Base-by-base conservation (phyloP, 1,140 invertebrate genomes). In the Macrobrachium nipponense region DNA sequence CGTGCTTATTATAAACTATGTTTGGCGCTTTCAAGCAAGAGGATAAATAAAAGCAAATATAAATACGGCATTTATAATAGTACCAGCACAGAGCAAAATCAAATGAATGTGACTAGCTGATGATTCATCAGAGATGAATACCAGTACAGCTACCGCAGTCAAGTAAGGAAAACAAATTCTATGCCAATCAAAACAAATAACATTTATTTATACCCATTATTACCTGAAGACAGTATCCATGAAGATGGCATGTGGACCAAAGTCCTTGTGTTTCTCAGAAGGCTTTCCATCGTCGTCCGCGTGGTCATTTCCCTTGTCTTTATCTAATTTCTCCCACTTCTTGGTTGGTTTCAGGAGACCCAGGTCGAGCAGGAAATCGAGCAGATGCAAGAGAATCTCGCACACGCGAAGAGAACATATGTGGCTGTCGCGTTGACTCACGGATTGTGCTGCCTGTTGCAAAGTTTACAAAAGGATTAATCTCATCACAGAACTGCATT, bases 301-400 rank as follows among this genome's bases (percentile, higher is more conserved):
- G 12, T 58, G 62, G 17, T 75, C 77, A 12, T 89, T 83, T 20
- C 73, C 81, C 43, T 70, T 77, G 44, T 85, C 78, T 51, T 72
- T 68, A 64, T 87, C 87, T 15, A 84, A 23, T 23, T 88, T 87
- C 68, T 85, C 86, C 77, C 76, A 85, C 17, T 68, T 70, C 59
- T 87, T 80, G 27, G 82, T 64, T 5, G 68, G 90, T 76, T 91
- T 90, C 62, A 93, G 90, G 11, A 98, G 94, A 6, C 96, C 96
- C 91, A 98, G 94, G 89, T 98, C 96, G 90, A 98, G 94, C 0
- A 99, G 90, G 0, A 97, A 93, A 90, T 98, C 97, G 3, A 98
- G 93, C 58, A 99, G 92, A 90, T 98, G 98, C 0, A 99, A 91
- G 86, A 98, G 95, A 7, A 95, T 95, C 91, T 98, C 97, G 91